phyloP scores from a whole-genome alignment of 2,888 invertebrate genomes.

The Mantis religiosa region DNA sequence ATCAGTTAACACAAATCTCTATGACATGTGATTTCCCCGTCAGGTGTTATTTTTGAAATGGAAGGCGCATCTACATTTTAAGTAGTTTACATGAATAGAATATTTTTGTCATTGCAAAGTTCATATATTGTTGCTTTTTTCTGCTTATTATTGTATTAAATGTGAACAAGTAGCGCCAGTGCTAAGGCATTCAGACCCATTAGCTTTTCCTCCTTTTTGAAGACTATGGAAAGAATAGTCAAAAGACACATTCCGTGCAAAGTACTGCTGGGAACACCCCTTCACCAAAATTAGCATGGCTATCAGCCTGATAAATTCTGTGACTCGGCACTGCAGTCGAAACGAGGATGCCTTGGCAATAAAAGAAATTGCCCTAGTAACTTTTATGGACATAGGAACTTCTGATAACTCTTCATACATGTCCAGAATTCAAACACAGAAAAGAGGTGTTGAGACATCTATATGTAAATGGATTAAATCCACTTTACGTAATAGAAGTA shows the following conservation, averaged over 20 bases:
- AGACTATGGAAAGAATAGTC: constrained; percentile 33
- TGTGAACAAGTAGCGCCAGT: constrained; percentile 23
- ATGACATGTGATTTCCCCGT: too few relatives aligned
- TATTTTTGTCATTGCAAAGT: too few relatives aligned
- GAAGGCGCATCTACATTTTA: too few relatives aligned
- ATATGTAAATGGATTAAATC: constrained; percentile 17
- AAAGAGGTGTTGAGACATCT: constrained; percentile 4
- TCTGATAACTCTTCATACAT: constrained; percentile 33
- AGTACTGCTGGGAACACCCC: not conserved
- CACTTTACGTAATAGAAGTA: constrained; percentile 16
- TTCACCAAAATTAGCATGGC: constrained; percentile 30
- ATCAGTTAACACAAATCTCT: too few relatives aligned
- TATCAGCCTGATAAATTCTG: constrained; percentile 30
- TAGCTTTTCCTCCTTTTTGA: constrained; percentile 33
- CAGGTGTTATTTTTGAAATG: too few relatives aligned
- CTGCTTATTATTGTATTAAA: too few relatives aligned
- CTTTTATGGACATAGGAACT: constrained; percentile 35
- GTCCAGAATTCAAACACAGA: constrained; percentile 16
- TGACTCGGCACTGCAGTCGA: too few relatives aligned
- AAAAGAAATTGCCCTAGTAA: constrained; percentile 29
- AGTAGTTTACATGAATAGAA: too few relatives aligned
- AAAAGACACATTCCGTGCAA: constrained; percentile 29
- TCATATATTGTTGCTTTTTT: too few relatives aligned
- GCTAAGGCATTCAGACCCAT: constrained; percentile 27
- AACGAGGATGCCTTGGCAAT: constrained; percentile 9